Evolutionary conservation across 2,113 vertebrate genomes (phyloP).

Genomic region (Anthoscopus minutus): DNA sequence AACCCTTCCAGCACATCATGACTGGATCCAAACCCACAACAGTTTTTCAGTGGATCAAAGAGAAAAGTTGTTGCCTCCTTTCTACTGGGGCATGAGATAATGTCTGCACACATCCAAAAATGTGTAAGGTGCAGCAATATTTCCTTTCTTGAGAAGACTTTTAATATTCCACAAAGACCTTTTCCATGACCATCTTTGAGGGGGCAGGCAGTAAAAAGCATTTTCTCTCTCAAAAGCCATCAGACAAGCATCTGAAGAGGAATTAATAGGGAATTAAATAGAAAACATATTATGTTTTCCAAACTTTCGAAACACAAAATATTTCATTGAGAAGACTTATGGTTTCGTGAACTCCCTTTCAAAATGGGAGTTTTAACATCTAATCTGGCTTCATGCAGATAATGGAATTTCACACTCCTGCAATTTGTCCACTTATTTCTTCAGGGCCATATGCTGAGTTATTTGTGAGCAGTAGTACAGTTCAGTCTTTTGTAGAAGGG

Average conservation of each 20-base stretch:
- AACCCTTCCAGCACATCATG: not conserved
- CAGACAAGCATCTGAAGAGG: not conserved
- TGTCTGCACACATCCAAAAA: not conserved
- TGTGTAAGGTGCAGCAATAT: accelerated
- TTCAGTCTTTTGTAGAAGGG: not conserved
- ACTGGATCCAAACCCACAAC: not conserved
- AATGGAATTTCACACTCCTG: not conserved
- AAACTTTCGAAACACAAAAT: not conserved
- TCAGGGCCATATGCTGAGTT: not conserved
- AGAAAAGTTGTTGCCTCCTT: not conserved
- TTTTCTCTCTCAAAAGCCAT: not conserved
- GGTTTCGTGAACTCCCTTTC: not conserved
- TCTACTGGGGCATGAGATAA: not conserved
- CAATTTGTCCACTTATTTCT: not conserved
- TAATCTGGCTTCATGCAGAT: not conserved
- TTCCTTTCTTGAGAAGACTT: not conserved
- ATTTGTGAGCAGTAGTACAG: not conserved
- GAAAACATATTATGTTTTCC: not conserved
- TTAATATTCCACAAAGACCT: not conserved
- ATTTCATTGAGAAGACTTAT: not conserved
- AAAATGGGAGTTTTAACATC: not conserved
- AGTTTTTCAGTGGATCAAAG: not conserved
- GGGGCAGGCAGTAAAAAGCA: not conserved
- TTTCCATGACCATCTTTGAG: not conserved
- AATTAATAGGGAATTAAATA: not conserved